Percentiles rank a stretch among this genome's conserved stretches.
Conservation (phyloP, 53 echinoderm and acorn worm genomes). For the Echinometra lucunter region DNA sequence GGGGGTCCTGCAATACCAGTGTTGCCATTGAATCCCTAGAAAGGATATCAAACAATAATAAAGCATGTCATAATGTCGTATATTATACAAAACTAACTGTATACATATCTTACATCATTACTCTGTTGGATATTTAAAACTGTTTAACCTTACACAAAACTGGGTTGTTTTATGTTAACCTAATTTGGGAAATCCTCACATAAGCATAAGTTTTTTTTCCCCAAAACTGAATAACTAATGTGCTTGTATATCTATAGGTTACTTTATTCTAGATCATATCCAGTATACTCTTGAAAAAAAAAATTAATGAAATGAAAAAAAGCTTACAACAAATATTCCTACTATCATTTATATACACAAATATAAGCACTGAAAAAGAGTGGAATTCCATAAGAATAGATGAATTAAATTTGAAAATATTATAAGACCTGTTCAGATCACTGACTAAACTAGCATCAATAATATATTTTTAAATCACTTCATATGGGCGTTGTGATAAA, state of each 20-base stretch:
- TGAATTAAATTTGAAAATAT: no score
- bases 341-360: no score
- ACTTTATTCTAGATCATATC: no score
- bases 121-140: neutral
- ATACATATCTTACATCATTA: neutral
- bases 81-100: neutral
- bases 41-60: neutral
- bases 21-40: constrained; percentile 80
- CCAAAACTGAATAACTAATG: neutral
- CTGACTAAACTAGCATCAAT: neutral
- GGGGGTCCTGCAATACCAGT: constrained; percentile 77
- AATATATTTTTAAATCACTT: neutral
- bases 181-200: neutral
- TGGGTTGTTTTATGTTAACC: neutral
- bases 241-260: neutral
- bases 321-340: no score
- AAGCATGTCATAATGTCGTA: neutral
- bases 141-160: neutral
- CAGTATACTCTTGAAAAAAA: no score
- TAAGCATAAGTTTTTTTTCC: neutral
- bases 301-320: no score
- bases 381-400: no score
- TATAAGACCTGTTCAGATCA: no score
- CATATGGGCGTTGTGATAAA: no score
- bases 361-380: no score